These are phyloP conservation scores for Drepana falcataria DNA, from an alignment of 2,888 invertebrate species.

Conservation along the genomic window DNA sequence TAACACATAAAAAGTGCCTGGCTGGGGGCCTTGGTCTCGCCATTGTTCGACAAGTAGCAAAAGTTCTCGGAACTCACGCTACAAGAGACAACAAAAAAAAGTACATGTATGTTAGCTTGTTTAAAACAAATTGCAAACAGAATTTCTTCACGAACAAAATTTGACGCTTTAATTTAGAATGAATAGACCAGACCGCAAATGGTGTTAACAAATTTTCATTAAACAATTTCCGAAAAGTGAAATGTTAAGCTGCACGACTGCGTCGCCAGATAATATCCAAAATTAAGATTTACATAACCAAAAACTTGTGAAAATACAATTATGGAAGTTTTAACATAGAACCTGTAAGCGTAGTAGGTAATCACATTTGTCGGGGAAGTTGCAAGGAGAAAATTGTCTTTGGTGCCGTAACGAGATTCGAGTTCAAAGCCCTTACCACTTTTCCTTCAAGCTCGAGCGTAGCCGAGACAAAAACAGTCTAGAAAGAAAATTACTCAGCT, in stretches of 20 bases:
- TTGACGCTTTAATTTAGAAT: not conserved
- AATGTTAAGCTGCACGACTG: constrained; percentile 26
- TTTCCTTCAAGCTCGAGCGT: constrained; percentile 15
- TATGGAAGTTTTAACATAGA: constrained; percentile 68
- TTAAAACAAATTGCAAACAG: too few relatives aligned
- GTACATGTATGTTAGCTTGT: too few relatives aligned
- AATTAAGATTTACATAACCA: constrained; percentile 66
- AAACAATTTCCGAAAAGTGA: constrained; percentile 19
- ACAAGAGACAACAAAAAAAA: too few relatives aligned
- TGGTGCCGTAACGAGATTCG: constrained; percentile 53
- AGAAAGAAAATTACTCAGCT: not conserved
- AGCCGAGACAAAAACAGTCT: constrained; percentile 15
- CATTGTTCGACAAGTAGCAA: too few relatives aligned
- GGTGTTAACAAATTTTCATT: constrained; percentile 17
- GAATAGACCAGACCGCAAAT: not conserved
- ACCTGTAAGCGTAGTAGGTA: constrained; percentile 56
- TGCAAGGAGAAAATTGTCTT: constrained; percentile 68
- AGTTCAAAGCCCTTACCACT: constrained; percentile 28
- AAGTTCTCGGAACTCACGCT: too few relatives aligned
- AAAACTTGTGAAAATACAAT: constrained; percentile 68
- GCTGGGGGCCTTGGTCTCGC: too few relatives aligned
- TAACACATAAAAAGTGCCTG: too few relatives aligned
- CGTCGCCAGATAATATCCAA: constrained; percentile 39
- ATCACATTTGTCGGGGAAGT: constrained; percentile 65
- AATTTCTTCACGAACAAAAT: too few relatives aligned